Conservation (phyloP, 2,888 invertebrate genomes). For the Orthosia cruda region DNA sequence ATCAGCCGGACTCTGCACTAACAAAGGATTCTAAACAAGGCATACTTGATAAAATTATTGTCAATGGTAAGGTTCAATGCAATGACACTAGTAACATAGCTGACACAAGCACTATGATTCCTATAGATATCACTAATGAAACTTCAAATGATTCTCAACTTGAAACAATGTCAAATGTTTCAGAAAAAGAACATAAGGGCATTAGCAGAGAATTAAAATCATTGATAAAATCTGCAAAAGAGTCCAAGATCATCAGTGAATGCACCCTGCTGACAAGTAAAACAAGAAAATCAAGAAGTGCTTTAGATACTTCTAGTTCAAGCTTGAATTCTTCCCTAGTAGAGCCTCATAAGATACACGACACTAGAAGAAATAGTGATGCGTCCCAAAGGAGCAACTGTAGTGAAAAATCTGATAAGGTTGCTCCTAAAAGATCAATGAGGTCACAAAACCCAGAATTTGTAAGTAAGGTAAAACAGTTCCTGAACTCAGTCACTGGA, state of each 20-base stretch:
- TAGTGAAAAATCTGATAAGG: conserved; percentile 85
- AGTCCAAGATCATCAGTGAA: conserved; percentile 93
- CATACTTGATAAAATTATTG: conserved; percentile 42
- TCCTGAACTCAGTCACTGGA: conserved; percentile 91
- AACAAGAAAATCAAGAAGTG: conserved; percentile 86
- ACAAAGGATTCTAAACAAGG: conserved; percentile 58
- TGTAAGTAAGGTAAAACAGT: conserved; percentile 92
- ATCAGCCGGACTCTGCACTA: conserved; percentile 36
- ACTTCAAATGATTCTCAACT: conserved; percentile 81
- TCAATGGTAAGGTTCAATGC: conserved; percentile 60
- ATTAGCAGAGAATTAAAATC: conserved; percentile 92
- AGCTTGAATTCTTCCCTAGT: conserved; percentile 85
- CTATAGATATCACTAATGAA: conserved; percentile 69
- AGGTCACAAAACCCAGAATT: conserved; percentile 93
- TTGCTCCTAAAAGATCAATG: conserved; percentile 89
- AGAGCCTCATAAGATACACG: conserved; percentile 78
- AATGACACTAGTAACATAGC: conserved; percentile 58
- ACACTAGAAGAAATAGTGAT: conserved; percentile 80
- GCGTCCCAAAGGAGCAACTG: conserved; percentile 84
- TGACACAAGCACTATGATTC: conserved; percentile 36
- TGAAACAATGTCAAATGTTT: conserved; percentile 76
- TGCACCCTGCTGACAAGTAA: conserved; percentile 91
- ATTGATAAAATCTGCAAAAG: conserved; percentile 93
- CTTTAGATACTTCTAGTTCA: conserved; percentile 87
- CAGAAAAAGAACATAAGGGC: conserved; percentile 86